These are phyloP conservation scores for Enchytraeus crypticus DNA, from an alignment of 2,888 invertebrate species.

Conservation along the genomic window DNA sequence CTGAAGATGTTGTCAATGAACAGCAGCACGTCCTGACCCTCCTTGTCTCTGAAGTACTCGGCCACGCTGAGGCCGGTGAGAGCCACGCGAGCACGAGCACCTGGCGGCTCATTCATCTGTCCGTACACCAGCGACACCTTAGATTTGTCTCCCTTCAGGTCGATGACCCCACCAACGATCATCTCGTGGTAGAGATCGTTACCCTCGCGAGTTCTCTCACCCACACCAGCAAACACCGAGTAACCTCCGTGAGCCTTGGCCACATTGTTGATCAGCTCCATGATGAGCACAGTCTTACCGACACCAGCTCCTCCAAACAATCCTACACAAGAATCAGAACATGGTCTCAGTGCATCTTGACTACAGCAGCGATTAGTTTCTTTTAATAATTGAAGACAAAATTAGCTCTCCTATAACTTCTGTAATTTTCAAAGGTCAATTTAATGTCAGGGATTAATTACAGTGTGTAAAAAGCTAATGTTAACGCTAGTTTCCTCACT, in stretches of 20 bases:
- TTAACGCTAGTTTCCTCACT: too few relatives aligned
- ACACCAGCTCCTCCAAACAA: conserved; percentile 69
- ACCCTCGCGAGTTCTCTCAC: conserved; percentile 84
- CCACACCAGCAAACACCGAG: conserved; percentile 88
- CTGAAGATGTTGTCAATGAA: conserved; percentile 90
- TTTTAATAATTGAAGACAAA: too few relatives aligned
- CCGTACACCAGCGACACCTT: conserved; percentile 86
- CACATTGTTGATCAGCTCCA: conserved; percentile 91
- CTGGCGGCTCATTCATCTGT: conserved; percentile 93
- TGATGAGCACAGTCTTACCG: conserved; percentile 87
- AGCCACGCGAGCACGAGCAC: conserved; percentile 82
- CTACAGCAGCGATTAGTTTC: too few relatives aligned
- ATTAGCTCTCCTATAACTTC: too few relatives aligned
- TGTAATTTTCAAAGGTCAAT: too few relatives aligned
- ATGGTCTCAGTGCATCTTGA: too few relatives aligned
- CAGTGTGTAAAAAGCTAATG: too few relatives aligned
- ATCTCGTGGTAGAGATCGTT: conserved; percentile 90
- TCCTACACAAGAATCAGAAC: conserved; percentile 22
- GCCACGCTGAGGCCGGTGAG: conserved; percentile 83
- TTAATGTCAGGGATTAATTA: too few relatives aligned
- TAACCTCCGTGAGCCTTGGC: conserved; percentile 92
- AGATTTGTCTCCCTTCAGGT: conserved; percentile 75
- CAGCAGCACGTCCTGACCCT: conserved; percentile 83
- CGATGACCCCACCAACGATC: conserved; percentile 83
- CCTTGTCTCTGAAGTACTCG: conserved; percentile 85